Evolutionary conservation across 2,888 invertebrate species (phyloP).

Genomic region (Hirtodrosophila histrioides): DNA sequence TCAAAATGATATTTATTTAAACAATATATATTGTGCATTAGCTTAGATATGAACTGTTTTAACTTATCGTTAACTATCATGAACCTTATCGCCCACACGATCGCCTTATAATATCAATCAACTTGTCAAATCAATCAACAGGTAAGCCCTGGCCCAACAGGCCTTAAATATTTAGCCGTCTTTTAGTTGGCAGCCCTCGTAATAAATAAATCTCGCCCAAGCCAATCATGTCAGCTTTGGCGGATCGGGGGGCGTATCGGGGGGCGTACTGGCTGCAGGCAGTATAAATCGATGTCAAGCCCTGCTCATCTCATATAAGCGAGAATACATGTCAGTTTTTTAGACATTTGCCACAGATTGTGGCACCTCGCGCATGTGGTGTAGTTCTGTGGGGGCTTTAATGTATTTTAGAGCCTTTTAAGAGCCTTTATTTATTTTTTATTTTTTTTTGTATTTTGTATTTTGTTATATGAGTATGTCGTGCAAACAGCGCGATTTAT

Average conservation of each 20-base stretch:
- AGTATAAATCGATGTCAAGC: conserved; percentile 49
- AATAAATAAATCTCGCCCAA: conserved; percentile 61
- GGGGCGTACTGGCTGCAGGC: conserved; percentile 1
- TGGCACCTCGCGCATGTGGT: conserved; percentile 8
- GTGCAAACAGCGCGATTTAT: conserved; percentile 57
- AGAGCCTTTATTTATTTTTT: conserved; percentile 1
- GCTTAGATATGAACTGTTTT: no score
- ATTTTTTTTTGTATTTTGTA: conserved; percentile 7
- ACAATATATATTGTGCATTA: no score
- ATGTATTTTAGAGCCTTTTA: conserved; percentile 51
- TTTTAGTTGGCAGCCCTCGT: conserved; percentile 5
- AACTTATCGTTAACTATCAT: no score
- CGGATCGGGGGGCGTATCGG: conserved; percentile 46
- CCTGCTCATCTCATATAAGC: not conserved
- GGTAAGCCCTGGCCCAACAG: conserved; percentile 3
- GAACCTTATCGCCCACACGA: no score
- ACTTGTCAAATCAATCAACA: conserved; percentile 12
- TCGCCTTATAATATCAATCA: no score
- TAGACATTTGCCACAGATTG: conserved; percentile 10
- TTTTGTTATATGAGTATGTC: conserved; percentile 2
- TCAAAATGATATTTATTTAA: no score
- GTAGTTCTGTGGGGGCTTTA: conserved; percentile 17
- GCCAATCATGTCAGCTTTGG: conserved; percentile 71
- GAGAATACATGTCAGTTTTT: no score
- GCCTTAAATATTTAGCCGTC: conserved; percentile 5